Evolutionary conservation across 92 coral and sea anemone species (phyloP).

Genomic region (Desmophyllum pertusum): DNA sequence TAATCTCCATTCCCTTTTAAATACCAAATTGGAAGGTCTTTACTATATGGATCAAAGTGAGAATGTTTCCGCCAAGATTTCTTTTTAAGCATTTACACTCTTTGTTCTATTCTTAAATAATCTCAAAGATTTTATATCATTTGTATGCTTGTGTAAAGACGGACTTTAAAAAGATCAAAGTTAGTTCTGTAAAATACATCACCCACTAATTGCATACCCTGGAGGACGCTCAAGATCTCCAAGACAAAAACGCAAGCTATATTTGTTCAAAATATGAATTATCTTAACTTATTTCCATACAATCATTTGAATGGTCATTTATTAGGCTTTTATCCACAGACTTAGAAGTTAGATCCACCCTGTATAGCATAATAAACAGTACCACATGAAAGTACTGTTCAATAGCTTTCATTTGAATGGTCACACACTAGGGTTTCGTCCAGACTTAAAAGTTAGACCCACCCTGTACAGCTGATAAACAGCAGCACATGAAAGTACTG

Average conservation of each 20-base stretch:
- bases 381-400: neutral
- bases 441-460: neutral
- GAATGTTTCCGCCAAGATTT: neutral
- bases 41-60: neutral
- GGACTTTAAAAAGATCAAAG: neutral
- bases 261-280: neutral
- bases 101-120: too few relatives aligned
- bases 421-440: neutral
- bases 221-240: slow-evolving; percentile 35
- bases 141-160: neutral
- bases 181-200: neutral
- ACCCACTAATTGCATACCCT: slow-evolving; percentile 19
- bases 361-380: neutral
- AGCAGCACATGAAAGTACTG: too few relatives aligned
- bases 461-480: too few relatives aligned
- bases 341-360: neutral
- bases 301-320: neutral
- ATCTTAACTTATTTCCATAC: too few relatives aligned
- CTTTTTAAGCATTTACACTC: neutral
- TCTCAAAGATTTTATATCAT: too few relatives aligned
- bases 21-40: neutral
- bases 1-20: neutral
- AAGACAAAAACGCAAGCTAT: neutral
- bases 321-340: neutral
- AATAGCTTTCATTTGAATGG: neutral